Conservation (phyloP, 2,797 vertebrate species). For the Xiphorhynchus erythropygius region DNA sequence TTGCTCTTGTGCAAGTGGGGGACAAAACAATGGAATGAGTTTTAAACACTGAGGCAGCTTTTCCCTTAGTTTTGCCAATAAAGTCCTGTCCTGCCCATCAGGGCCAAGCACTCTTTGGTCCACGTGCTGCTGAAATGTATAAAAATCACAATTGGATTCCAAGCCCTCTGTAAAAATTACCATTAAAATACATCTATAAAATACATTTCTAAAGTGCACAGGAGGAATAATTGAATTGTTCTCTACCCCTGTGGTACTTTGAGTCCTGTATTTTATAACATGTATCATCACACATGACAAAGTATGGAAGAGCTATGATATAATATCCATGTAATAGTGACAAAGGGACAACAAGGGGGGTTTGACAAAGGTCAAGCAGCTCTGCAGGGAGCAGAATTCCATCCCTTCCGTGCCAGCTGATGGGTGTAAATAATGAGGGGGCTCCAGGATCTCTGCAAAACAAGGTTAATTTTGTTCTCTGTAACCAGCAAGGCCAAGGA, state of each 20-base stretch:
- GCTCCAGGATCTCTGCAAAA: neutral
- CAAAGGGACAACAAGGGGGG: neutral
- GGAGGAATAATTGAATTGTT: neutral
- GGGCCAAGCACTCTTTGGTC: neutral
- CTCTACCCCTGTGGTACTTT: accelerated
- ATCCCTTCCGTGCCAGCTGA: neutral
- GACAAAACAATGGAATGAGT: neutral
- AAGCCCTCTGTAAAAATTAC: neutral
- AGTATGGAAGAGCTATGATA: neutral
- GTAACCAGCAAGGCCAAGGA: neutral
- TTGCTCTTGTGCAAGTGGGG: neutral
- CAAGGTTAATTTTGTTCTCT: neutral
- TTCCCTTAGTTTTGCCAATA: neutral
- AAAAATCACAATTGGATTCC: neutral
- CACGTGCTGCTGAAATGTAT: accelerated
- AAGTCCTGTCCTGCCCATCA: neutral
- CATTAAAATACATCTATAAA: neutral
- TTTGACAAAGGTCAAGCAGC: neutral
- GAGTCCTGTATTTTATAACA: neutral
- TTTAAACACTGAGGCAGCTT: neutral
- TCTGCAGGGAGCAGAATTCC: neutral
- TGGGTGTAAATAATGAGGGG: neutral
- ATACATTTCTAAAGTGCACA: accelerated
- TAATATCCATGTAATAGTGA: accelerated
- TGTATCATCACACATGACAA: neutral